A percentile compares a stretch with the other conserved stretches of the same genome.
These are phyloP conservation scores for Mythimna impura DNA, from an alignment of 2,888 invertebrate species.

Conservation along the genomic window DNA sequence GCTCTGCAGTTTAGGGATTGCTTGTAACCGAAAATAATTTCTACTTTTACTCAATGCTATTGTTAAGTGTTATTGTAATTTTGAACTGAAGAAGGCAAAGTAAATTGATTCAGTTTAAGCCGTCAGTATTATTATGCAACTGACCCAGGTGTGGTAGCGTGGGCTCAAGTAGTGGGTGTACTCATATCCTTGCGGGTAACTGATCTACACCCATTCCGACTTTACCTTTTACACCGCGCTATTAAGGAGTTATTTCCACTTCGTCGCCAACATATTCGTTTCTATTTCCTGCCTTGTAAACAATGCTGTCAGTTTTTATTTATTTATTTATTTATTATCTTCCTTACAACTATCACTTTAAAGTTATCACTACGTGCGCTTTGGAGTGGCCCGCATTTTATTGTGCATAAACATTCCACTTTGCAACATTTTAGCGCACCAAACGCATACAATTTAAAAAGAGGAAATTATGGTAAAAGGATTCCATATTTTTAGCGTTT, in stretches of 20 bases:
- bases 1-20: background rate
- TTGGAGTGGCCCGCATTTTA: conserved; percentile 47
- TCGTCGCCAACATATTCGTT: conserved; percentile 23
- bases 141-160: conserved; percentile 61
- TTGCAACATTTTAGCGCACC: conserved; percentile 62
- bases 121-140: conserved; percentile 50
- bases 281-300: conserved; percentile 27
- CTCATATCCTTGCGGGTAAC: conserved; percentile 56
- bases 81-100: conserved; percentile 30
- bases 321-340: no score
- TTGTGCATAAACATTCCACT: conserved; percentile 50
- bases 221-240: conserved; percentile 29
- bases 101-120: conserved; percentile 29
- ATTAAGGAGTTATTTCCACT: conserved; percentile 44
- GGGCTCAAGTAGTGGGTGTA: conserved; percentile 62
- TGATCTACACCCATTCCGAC: conserved; percentile 50
- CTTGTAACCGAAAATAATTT: background rate
- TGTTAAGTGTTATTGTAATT: conserved; percentile 2
- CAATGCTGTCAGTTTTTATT: conserved; percentile 43
- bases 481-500: conserved; percentile 72
- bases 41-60: background rate
- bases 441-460: conserved; percentile 67
- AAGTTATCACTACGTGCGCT: conserved; percentile 27
- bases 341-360: no score
- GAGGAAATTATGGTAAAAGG: conserved; percentile 70